phyloP scores from a whole-genome alignment of 2,888 invertebrate genomes.

The Caprella mutica region DNA sequence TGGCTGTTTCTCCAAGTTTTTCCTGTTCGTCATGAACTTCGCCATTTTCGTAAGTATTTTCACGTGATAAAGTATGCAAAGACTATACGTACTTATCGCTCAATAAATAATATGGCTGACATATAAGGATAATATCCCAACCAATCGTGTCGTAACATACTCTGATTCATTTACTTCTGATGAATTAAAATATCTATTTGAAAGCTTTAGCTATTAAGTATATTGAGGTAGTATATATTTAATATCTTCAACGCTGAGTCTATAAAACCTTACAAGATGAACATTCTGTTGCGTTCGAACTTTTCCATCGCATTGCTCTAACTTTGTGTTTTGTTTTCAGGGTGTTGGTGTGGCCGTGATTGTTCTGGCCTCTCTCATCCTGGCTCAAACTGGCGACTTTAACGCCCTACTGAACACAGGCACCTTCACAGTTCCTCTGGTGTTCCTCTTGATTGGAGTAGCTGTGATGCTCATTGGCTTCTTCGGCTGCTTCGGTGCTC shows the following conservation, averaged over 20 bases:
- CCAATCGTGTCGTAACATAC: too few species aligned
- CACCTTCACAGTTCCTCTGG: conserved; percentile 14
- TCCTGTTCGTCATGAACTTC: conserved; percentile 27
- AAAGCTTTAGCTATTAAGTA: too few species aligned
- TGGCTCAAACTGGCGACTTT: conserved; percentile 17
- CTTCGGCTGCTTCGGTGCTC: conserved; percentile 31
- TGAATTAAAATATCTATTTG: too few species aligned
- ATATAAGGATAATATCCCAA: too few species aligned
- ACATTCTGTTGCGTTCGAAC: too few species aligned
- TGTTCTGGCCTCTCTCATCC: conserved; percentile 23
- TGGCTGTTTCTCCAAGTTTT: conserved; percentile 20
- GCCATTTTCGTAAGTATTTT: conserved; percentile 30
- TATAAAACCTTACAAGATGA: too few species aligned
- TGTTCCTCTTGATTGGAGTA: conserved; percentile 24
- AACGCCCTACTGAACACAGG: conserved; percentile 9
- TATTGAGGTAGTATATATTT: background rate
- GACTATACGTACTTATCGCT: too few species aligned
- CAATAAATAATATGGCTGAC: too few species aligned
- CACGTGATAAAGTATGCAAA: too few species aligned
- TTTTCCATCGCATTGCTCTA: too few species aligned
- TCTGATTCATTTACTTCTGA: too few species aligned
- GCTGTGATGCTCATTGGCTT: conserved; percentile 25
- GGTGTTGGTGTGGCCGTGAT: conserved; percentile 23
- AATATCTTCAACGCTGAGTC: too few species aligned
- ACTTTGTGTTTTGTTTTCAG: conserved; percentile 13